A percentile compares a stretch with the other conserved stretches of the same genome.
Conservation (phyloP, 2,888 invertebrate genomes). For the Timema podura region DNA sequence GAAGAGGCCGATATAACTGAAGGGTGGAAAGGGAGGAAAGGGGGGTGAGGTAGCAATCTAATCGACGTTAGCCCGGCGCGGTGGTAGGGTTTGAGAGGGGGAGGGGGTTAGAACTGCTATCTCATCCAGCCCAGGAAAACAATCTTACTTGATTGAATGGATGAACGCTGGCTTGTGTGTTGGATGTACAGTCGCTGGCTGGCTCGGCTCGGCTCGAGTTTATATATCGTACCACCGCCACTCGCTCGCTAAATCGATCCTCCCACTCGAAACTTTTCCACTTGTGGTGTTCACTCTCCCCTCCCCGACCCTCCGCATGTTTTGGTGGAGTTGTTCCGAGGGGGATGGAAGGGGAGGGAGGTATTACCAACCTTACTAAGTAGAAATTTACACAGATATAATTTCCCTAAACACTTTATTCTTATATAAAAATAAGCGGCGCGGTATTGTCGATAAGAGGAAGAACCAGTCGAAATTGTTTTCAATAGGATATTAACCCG, state of each 20-base stretch:
- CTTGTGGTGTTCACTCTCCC: not conserved
- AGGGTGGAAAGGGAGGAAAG: not conserved
- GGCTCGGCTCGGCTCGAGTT: no score
- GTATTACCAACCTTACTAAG: no score
- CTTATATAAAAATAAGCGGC: no score
- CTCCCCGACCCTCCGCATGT: not conserved
- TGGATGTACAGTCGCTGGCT: not conserved
- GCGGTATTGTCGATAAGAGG: no score
- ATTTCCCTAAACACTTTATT: no score
- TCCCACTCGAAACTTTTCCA: not conserved
- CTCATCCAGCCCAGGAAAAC: slow-evolving; percentile 19
- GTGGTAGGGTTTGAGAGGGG: no score
- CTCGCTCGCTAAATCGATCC: not conserved
- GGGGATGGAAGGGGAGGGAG: no score
- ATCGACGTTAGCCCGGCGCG: slow-evolving; percentile 14
- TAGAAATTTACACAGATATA: no score
- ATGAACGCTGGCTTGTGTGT: slow-evolving; percentile 19
- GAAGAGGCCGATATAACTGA: not conserved
- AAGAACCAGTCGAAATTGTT: no score
- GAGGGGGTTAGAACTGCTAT: slow-evolving; percentile 8
- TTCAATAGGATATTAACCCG: no score
- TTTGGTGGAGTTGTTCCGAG: no score
- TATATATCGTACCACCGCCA: no score
- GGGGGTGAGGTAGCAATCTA: slow-evolving; percentile 1
- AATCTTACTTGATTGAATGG: slow-evolving; percentile 28